These are phyloP conservation scores for Perizoma affinitatum DNA, from an alignment of 2,888 invertebrate species.

Conservation along the genomic window DNA sequence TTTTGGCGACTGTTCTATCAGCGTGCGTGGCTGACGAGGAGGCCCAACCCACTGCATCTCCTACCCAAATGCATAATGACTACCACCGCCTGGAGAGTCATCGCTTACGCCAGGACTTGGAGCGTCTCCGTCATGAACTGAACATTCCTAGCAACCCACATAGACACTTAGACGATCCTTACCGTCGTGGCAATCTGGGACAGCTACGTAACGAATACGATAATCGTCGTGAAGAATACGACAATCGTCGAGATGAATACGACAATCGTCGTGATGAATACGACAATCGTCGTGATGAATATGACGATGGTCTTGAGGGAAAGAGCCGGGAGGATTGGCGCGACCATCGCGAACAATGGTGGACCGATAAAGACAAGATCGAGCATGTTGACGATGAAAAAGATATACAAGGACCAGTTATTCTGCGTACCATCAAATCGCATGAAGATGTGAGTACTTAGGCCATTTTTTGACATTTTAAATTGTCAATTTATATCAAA, in stretches of 20 bases:
- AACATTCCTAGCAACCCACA: constrained; percentile 17
- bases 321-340: constrained; percentile 3
- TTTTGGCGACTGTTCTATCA: constrained; percentile 37
- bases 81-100: constrained; percentile 23
- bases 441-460: constrained; percentile 42
- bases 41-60: constrained; percentile 22
- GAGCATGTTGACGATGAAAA: constrained; percentile 32
- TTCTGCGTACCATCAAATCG: constrained; percentile 43
- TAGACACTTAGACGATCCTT: constrained; percentile 20
- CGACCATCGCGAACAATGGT: constrained; percentile 14
- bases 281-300: constrained; percentile 5
- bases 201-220: constrained; percentile 5
- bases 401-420: constrained; percentile 42
- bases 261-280: constrained; percentile 1
- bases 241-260: neutral
- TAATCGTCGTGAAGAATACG: constrained; percentile 1
- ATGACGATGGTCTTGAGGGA: constrained; percentile 20
- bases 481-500: too few relatives aligned
- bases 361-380: constrained; percentile 22
- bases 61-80: constrained; percentile 17
- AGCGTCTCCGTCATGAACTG: constrained; percentile 25
- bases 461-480: too few relatives aligned
- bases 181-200: constrained; percentile 11
- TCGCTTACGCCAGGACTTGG: constrained; percentile 25
- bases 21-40: constrained; percentile 30